Base-by-base conservation (phyloP, 1,140 invertebrate species). In the Drosophila nannoptera region DNA sequence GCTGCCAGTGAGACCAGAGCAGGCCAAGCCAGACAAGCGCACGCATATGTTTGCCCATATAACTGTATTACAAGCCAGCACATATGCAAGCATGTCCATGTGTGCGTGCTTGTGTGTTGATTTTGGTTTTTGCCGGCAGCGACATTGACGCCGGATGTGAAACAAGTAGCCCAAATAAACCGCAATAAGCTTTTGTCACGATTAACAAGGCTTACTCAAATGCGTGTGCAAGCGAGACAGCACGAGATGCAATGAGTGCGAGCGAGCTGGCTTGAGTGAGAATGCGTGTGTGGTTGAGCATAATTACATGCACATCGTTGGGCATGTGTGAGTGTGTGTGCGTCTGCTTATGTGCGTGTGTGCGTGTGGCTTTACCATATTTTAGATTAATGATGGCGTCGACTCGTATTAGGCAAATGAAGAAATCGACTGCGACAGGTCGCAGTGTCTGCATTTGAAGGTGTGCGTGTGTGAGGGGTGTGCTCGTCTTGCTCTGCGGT, bases 151-250 rank as follows among this genome's bases (percentile, higher is more conserved):
- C 73, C 80, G 80, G 73, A 84, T 86, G 80, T 77, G 80, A 83
- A 83, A 83, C 80, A 83, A 83, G 80, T 83, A 84, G 80, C 84
- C 80, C 76, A 83, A 83, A 83, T 83, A 83, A 83, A 81, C 80
- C 80, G 80, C 80, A 83, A 83, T 83, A 83, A 83, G 80, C 80
- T 83, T 83, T 83, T 83, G 80, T 83, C 80, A 83, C 80, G 80
- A 83, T 83, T 83, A 83, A 83, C 80, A 83, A 80, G 80, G 80
- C 81, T 83, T 83, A 84, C 80, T 73, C 80, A 84, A 83, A 29
- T 64, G 53, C 48, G 43, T 14, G 49, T 14, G 11, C 3, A 16
- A 32, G 67, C 65, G 60, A 52, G 62, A 43, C 40, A n/a, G 22
- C 22, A 22, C 63, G 40, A 63, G 58, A 61, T 46, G 59, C 58